Evolutionary conservation across 2,888 invertebrate species (phyloP), one percentile per base, ranked within the genome.

Genomic region (Oscheius onirici): DNA sequence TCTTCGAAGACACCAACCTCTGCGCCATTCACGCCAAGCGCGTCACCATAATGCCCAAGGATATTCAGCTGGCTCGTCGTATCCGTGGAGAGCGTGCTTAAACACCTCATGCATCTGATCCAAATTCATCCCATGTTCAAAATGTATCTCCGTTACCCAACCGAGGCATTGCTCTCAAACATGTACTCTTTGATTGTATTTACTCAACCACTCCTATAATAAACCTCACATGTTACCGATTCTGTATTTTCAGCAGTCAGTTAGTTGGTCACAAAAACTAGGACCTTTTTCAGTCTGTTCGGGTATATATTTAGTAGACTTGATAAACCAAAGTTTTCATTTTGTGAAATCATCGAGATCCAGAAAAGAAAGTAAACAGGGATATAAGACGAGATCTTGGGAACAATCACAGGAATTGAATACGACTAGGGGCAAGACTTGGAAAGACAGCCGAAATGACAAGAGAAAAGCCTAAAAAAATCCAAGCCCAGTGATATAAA

Each of bases 11-110:
- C 91, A 96, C 96, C 83, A 96, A 96, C 90, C 91, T 96, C 91
- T 95, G 95, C 91, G 96, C 95, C 71, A 95, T 96, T 89, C 96
- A 96, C 88, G 95, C 95, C 86, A 96, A 95, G 90, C 93, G 96
- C 87, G 95, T 96, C 71, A 96, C 96, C 80, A 96, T 96, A 90
- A 96, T 96, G 95, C 96, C 96, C 85, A 96, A 84, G 77, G 83
- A 82, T 75, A 81, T 83, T 41, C 76, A 77, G 54, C 65, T 78
- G 28, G 76, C 77, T 11, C 69, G 76, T 17, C 69, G 77, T 46
- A 77, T 76, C 71, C 72, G 77, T 95, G 90, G 95, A 95, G 89
- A 95, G 46, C 72, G 75, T 61, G 69, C 69, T 40, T 69, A 69
- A 69, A 28, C 49, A 8, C 5, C 28, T 24, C 28, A 15, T 24